These are phyloP conservation scores for Xylocampa areola DNA, from an alignment of 2,888 invertebrate genomes.

Conservation along the genomic window DNA sequence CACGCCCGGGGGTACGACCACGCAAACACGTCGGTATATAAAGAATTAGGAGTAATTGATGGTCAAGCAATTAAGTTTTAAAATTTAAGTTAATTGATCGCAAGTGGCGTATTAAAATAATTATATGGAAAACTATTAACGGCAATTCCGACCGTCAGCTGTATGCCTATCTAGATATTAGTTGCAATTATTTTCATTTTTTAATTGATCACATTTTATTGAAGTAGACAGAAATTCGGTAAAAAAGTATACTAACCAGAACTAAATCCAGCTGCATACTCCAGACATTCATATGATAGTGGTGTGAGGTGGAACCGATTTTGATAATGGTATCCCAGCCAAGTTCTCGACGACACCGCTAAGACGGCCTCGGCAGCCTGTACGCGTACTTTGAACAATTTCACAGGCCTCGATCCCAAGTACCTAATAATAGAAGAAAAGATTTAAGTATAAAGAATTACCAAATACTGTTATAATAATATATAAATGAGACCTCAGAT, in stretches of 20 bases:
- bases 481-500: constrained; percentile 74
- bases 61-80: no score
- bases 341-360: constrained; percentile 99
- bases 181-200: no score
- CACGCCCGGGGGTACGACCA: constrained; percentile 72
- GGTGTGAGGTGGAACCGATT: constrained; percentile 98
- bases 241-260: constrained; percentile 84
- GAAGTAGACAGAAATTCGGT: not conserved
- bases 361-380: constrained; percentile 99
- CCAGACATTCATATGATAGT: constrained; percentile 98
- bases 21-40: constrained; percentile 77
- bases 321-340: constrained; percentile 99
- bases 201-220: no score
- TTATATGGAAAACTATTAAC: no score
- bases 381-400: constrained; percentile 98
- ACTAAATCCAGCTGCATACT: constrained; percentile 99
- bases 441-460: not conserved
- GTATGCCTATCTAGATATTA: no score
- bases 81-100: no score
- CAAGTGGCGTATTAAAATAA: no score
- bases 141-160: no score
- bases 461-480: not conserved
- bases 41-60: not conserved
- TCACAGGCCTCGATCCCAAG: constrained; percentile 98
- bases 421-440: constrained; percentile 87